These are phyloP conservation scores for Acanthisitta chloris DNA, from an alignment of 2,113 vertebrate species.

Conservation along the genomic window DNA sequence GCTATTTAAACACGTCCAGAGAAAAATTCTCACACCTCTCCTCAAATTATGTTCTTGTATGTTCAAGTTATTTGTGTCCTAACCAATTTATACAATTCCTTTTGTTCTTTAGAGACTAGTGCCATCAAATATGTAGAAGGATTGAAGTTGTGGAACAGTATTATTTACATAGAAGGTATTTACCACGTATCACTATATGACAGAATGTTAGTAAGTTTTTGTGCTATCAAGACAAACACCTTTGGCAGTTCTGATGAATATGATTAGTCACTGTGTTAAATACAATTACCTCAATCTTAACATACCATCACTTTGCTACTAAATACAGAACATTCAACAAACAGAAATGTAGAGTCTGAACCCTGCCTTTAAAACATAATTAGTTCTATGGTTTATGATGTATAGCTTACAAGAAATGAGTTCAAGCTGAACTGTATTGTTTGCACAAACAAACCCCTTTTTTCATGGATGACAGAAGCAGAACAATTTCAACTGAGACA, in stretches of 20 bases:
- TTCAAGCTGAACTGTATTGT: neutral
- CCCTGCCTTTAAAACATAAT: neutral
- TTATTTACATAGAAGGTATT: neutral
- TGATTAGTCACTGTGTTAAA: neutral
- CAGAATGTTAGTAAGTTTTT: neutral
- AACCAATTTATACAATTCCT: neutral
- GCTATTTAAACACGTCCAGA: neutral
- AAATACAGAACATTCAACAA: neutral
- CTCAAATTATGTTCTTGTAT: neutral
- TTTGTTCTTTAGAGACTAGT: neutral
- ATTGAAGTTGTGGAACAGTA: neutral
- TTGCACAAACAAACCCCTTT: neutral
- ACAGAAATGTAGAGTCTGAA: neutral
- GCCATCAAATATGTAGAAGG: neutral
- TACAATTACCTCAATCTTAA: neutral
- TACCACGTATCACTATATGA: neutral
- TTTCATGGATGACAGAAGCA: neutral
- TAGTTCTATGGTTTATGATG: neutral
- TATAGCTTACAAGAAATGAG: neutral
- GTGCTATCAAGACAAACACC: neutral
- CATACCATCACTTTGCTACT: neutral
- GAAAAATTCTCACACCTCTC: neutral
- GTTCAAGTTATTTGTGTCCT: neutral
- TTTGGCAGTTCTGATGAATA: neutral
- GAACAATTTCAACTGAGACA: neutral